phyloP scores from a whole-genome alignment of 2,113 vertebrate species.

The Albula glossodonta region DNA sequence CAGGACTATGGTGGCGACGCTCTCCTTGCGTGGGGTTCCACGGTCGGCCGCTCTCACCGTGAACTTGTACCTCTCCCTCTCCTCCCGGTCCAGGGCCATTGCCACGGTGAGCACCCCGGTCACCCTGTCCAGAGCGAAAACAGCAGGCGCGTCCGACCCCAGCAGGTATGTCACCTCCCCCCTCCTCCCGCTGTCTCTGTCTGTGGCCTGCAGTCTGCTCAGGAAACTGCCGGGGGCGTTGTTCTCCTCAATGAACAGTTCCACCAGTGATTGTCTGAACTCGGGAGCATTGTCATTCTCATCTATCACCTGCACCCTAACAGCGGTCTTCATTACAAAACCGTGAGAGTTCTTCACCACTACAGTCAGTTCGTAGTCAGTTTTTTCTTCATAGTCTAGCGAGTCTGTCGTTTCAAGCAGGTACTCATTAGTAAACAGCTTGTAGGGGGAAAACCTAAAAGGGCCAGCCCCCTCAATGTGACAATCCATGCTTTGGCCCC shows the following conservation, averaged over 20 bases:
- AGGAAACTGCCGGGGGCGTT: slow-evolving; percentile 87
- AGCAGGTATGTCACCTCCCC: slow-evolving; percentile 87
- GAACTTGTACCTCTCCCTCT: slow-evolving; percentile 92
- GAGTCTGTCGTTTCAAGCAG: slow-evolving; percentile 86
- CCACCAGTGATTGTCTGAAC: slow-evolving; percentile 83
- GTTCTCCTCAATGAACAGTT: slow-evolving; percentile 91
- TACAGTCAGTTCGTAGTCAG: slow-evolving; percentile 82
- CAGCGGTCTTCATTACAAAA: slow-evolving; percentile 73
- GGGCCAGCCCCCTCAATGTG: slow-evolving; percentile 85
- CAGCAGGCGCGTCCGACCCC: slow-evolving; percentile 83
- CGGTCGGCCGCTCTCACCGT: slow-evolving; percentile 88
- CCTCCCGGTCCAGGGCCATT: slow-evolving; percentile 88
- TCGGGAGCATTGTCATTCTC: slow-evolving; percentile 93
- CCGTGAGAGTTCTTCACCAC: slow-evolving; percentile 78
- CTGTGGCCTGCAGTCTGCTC: slow-evolving; percentile 84
- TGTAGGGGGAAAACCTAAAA: slow-evolving; percentile 85
- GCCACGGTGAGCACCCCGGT: slow-evolving; percentile 88
- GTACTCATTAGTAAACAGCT: slow-evolving; percentile 85
- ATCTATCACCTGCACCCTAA: slow-evolving; percentile 87
- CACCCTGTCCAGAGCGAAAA: slow-evolving; percentile 81
- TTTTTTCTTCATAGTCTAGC: slow-evolving; percentile 86
- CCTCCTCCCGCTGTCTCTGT: slow-evolving; percentile 83
- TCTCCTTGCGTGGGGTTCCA: slow-evolving; percentile 85
- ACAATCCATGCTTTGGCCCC: slow-evolving; percentile 79
- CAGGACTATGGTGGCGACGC: slow-evolving; percentile 85